Evolutionary conservation across 2,888 invertebrate species (phyloP), one percentile per base, ranked within the genome.

Genomic region (Apeira syringaria): DNA sequence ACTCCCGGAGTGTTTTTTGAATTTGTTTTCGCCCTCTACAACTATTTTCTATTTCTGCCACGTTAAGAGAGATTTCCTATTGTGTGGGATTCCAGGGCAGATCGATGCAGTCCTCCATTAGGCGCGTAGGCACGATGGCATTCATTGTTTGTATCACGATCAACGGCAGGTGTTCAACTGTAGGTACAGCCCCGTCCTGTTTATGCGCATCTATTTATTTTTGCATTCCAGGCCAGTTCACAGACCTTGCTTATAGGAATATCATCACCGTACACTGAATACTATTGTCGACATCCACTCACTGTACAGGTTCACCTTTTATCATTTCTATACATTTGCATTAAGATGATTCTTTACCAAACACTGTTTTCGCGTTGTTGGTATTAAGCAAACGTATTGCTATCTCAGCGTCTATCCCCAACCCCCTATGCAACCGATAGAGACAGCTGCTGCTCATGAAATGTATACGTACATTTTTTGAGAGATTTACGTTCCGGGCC

Each of bases 211-310:
- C 74, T 81, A 85, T 85, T 85, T 88, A 83, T 87, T 88, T 87
- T 88, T 87, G 86, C 87, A 84, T 87, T 80, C 87, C 86, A 65
- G 72, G 70, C 68, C 73, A 78, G 86, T 84, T 86, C 86, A 79
- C 78, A 77, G 77, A 84, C 85, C 84, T 70, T 73, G 64, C 60
- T 2, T 6, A 20, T 7, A 20, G 20, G 7, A 7, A 5, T 20
- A 7, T 6, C 9, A 8, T 24, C 1, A 9, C 9, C 63, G 66
- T 65, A 56, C 64, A 73, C 77, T 83, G 76, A 75, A 74, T 69
- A 78, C 80, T 17, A 35, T 45, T 31, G 31, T 24, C 74, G 75
- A 71, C 74, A 68, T 75, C 78, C 69, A 79, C 80, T 32, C 24
- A 10, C 12, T 12, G 64, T 67, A 59, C 65, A 66, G 74, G 74